phyloP scores from a whole-genome alignment of 2,888 invertebrate genomes.

The Eupithecia vulgata region DNA sequence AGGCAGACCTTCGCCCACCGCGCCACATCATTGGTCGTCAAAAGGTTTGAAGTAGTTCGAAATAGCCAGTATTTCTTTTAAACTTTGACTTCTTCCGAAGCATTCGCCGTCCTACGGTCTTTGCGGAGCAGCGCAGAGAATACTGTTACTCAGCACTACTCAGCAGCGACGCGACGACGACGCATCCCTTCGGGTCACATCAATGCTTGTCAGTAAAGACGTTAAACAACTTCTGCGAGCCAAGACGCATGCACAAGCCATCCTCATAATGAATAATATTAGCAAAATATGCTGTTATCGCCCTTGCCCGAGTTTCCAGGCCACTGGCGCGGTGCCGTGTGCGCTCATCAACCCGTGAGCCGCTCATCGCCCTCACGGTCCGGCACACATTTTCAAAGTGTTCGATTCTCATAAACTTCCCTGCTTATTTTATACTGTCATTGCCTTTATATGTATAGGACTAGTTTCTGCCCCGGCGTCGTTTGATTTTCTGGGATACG shows the following conservation, averaged over 20 bases:
- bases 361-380: slow-evolving; percentile 70
- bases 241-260: not conserved
- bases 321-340: slow-evolving; percentile 62
- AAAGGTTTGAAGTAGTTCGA: too few species aligned
- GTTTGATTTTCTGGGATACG: too few species aligned
- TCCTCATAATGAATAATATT: slow-evolving; percentile 16
- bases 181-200: not conserved
- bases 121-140: too few species aligned
- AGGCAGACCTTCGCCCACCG: too few species aligned
- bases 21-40: too few species aligned
- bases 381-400: slow-evolving; percentile 74
- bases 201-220: not conserved
- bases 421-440: slow-evolving; percentile 28
- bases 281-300: slow-evolving; percentile 52
- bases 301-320: slow-evolving; percentile 79
- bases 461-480: too few species aligned
- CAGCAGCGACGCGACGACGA: too few species aligned
- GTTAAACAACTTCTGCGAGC: not conserved
- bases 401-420: slow-evolving; percentile 47
- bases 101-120: too few species aligned
- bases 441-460: not conserved
- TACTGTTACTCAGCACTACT: too few species aligned
- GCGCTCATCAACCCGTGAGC: slow-evolving; percentile 66
- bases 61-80: too few species aligned
- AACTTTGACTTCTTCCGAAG: too few species aligned